Percentiles rank a stretch among this genome's conserved stretches.
phyloP scores from a whole-genome alignment of 2,888 invertebrate species.

The Gymnocheta viridis region DNA sequence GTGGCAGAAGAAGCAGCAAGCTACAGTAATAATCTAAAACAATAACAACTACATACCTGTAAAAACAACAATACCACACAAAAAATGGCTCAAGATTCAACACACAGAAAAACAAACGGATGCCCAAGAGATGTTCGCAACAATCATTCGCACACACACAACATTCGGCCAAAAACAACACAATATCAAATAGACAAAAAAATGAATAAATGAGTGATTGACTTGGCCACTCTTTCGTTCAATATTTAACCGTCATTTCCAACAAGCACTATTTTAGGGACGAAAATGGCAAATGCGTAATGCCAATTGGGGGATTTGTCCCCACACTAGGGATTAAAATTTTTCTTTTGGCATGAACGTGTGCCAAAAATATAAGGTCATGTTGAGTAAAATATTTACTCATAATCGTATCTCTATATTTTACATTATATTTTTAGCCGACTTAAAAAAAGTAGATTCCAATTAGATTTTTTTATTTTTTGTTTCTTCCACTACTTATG shows the following conservation, averaged over 20 bases:
- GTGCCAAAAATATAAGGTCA: no score
- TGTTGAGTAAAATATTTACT: no score
- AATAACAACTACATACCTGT: constrained; percentile 11
- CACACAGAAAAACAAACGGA: background rate
- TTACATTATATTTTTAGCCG: no score
- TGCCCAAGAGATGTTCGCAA: constrained; percentile 13
- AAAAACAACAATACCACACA: constrained; percentile 1
- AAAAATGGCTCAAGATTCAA: constrained; percentile 31
- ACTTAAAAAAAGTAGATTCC: no score
- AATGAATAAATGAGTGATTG: constrained; percentile 18
- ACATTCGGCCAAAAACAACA: background rate
- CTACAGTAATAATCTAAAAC: constrained; percentile 14
- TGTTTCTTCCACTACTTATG: no score
- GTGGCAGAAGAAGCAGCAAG: constrained; percentile 33
- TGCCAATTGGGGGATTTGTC: no score
- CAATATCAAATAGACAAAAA: no score
- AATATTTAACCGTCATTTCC: background rate
- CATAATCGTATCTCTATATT: no score
- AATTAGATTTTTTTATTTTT: no score
- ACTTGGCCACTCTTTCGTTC: constrained; percentile 4
- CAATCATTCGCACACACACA: background rate
- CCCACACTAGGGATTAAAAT: no score
- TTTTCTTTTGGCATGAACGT: no score
- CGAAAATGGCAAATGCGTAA: background rate
- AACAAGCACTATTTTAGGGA: background rate